A percentile compares a stretch with the other conserved stretches of the same genome.
phyloP scores from a whole-genome alignment of 2,797 vertebrate species.

The Arnoldichthys spilopterus region DNA sequence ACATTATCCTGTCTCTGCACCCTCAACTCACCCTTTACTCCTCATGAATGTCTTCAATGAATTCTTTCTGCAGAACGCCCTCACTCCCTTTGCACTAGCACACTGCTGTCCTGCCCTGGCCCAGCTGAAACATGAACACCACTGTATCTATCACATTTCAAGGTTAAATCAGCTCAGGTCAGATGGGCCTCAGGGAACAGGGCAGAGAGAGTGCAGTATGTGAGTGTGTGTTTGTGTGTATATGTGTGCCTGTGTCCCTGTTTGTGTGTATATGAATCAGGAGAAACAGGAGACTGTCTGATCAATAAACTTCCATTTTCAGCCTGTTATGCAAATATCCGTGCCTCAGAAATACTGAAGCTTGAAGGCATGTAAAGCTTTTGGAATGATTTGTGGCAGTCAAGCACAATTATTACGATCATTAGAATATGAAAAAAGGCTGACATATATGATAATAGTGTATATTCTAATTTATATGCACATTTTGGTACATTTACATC shows the following conservation, averaged over 20 bases:
- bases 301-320: constrained; percentile 70
- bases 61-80: not conserved
- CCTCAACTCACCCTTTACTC: not conserved
- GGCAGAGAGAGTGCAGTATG: constrained; percentile 56
- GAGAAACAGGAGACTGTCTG: constrained; percentile 45
- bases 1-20: not conserved
- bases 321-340: constrained; percentile 59
- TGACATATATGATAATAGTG: not conserved
- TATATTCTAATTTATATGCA: constrained; percentile 6
- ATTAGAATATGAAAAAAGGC: not conserved
- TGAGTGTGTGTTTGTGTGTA: constrained; percentile 63
- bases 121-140: constrained; percentile 55
- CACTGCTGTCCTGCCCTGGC: constrained; percentile 19
- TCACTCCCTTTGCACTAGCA: constrained; percentile 13
- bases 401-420: not conserved
- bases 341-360: constrained; percentile 15
- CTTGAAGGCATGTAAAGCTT: constrained; percentile 9
- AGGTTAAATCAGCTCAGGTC: constrained; percentile 79
- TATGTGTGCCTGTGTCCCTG: constrained; percentile 14
- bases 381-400: not conserved
- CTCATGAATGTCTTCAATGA: not conserved
- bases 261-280: constrained; percentile 55
- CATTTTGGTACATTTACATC: not conserved
- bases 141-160: constrained; percentile 78
- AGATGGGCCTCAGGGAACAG: constrained; percentile 35